Evolutionary conservation across 2,888 invertebrate species (phyloP), one percentile per base, ranked within the genome.

Genomic region (Hecatera dysodea): DNA sequence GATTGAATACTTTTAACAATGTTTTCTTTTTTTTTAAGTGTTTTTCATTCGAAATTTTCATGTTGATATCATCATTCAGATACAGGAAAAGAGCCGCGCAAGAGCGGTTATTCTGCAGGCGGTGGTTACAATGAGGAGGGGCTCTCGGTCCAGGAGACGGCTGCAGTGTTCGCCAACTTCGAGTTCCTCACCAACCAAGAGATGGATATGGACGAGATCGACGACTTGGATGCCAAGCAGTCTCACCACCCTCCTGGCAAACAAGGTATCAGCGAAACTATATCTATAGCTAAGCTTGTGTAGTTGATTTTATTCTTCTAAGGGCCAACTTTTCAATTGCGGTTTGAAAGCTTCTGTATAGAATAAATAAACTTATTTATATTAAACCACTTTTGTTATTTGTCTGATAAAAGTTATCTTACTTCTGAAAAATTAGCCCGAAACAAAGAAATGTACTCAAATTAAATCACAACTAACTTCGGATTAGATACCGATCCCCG

Each of bases 161-260:
- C 98, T 66, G 98, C 99, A 48, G 99, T 99, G 71, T 98, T 99
- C 97, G 99, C 99, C 65, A 99, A 99, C 93, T 98, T 99, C 94
- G 99, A 99, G 95, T 99, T 99, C 95, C 97, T 99, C 81, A 97
- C 98, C 73, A 97, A 98, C 87, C 97, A 98, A 80, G 98, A 97
- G 93, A 99, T 99, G 95, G 98, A 98, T 96, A 98, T 98, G 93
- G 98, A 98, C 87, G 98, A 98, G 88, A 98, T 98, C 83, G 98
- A 98, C 80, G 98, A 98, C 87, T 96, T 97, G 85, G 97, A 97
- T 85, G 96, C 97, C 33, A 96, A 96, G 87, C 95, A 96, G 84
- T 86, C 93, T 22, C 95, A 95, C 81, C 94, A 95, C 65, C 84
- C 92, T 76, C 81, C 93, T 50, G 90, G 91, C 24, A 96, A 96